Evolutionary conservation across 2,113 vertebrate species (phyloP), one percentile per base, ranked within the genome.

Genomic region (Rhizomys pruinosus): DNA sequence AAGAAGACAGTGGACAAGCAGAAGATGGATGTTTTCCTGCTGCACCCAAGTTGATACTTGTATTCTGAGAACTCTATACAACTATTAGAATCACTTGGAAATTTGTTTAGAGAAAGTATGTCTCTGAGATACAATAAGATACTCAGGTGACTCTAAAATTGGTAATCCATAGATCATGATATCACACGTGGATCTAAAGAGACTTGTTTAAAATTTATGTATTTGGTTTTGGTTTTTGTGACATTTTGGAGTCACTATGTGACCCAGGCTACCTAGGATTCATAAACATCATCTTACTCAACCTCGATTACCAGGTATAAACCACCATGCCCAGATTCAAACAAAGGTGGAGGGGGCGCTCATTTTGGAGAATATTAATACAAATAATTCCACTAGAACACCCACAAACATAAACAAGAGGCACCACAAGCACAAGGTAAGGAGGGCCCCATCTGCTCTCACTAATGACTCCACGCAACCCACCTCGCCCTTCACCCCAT

Each of bases 71-170:
- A 23, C 15, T 59, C 86, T 80, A 42, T 68, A 61, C 72, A 27
- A 68, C 19, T 91, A 66, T 89, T 57, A 87, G 32, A 90, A 90
- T 84, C 55, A 82, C 7, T 23, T 74, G 39, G 13, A 74, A 80
- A 69, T 25, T 91, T 92, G 15, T 66, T 86, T 68, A 20, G 23
- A 34, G 77, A 44, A 55, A 57, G 6, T 17, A 2, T 63, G 57
- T 20, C 71, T 29, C 64, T n/a, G 19, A 91, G 42, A 71, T 86
- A 64, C 57, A 89, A 34, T 37, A 93, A 92, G 52, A 94, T 84
- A 20, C 39, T 34, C 32, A 76, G 20, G 6, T 77, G 29, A 73
- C 55, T 89, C 13, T 76, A 78, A 77, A 66, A 25, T 15, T 68
- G 0, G 12, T 22, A 59, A n/a, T n/a, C n/a, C n/a, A n/a, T n/a